Evolutionary conservation across 2,113 vertebrate species (phyloP).

Genomic region (Montifringilla adamsi): DNA sequence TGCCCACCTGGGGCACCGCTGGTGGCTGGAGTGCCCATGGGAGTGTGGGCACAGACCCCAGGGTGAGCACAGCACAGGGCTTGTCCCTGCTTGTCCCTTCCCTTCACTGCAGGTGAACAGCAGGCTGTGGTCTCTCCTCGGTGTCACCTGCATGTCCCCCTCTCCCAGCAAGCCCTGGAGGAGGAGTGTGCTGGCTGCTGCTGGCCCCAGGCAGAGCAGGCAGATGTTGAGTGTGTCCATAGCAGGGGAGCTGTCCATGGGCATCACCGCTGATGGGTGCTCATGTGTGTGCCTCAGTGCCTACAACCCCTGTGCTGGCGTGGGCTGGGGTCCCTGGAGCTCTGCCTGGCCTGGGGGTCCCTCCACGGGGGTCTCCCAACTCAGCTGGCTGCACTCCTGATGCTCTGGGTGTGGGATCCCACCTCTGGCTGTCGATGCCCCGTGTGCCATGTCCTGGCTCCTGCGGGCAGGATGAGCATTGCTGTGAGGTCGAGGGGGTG

Average conservation of each 20-base stretch:
- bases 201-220: rapidly evolving
- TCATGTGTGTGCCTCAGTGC: rapidly evolving
- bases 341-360: background rate
- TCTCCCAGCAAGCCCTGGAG: background rate
- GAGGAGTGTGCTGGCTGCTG: rapidly evolving
- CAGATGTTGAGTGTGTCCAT: background rate
- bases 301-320: background rate
- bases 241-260: background rate
- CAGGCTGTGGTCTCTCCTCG: rapidly evolving
- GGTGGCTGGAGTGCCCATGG: background rate
- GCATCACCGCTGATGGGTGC: background rate
- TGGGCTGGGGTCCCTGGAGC: background rate
- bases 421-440: rapidly evolving
- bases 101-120: background rate
- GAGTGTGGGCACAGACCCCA: background rate
- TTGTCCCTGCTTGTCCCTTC: background rate
- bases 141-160: background rate
- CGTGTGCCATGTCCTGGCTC: rapidly evolving
- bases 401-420: rapidly evolving
- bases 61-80: rapidly evolving
- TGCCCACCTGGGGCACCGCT: too few relatives aligned
- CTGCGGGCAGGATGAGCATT: background rate
- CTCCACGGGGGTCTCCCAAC: rapidly evolving
- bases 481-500: rapidly evolving
- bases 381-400: rapidly evolving